phyloP scores from a whole-genome alignment of 2,797 vertebrate species.

The Eupleurogrammus muticus region DNA sequence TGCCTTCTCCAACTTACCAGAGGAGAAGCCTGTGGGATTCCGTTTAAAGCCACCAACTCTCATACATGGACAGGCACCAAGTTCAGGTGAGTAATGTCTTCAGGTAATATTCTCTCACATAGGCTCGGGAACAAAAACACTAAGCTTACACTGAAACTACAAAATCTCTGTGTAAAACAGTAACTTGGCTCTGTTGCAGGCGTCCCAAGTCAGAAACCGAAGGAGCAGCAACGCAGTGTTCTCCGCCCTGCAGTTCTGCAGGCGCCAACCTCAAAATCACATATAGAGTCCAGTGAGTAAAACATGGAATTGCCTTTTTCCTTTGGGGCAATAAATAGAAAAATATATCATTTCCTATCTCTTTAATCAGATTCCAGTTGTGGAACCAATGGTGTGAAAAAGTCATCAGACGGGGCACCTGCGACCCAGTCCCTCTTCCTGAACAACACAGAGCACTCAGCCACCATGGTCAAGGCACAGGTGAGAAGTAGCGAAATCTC shows the following conservation, averaged over 20 bases:
- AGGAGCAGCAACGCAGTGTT: conserved; percentile 97
- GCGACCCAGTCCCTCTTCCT: conserved; percentile 77
- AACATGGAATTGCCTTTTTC: conserved; percentile 18
- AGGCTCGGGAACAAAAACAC: neutral
- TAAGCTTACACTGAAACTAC: neutral
- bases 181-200: conserved; percentile 84
- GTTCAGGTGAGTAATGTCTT: conserved; percentile 86
- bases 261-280: conserved; percentile 91
- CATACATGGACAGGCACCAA: conserved; percentile 97
- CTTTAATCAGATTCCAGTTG: conserved; percentile 89
- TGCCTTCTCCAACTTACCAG: conserved; percentile 75
- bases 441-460: conserved; percentile 85
- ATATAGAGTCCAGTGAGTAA: conserved; percentile 90
- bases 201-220: conserved; percentile 97
- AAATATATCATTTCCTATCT: conserved; percentile 20
- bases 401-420: conserved; percentile 79
- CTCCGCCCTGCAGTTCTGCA: conserved; percentile 96
- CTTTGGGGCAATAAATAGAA: neutral
- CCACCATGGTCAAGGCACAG: conserved; percentile 74
- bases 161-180: neutral
- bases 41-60: conserved; percentile 97
- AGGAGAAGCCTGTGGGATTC: conserved; percentile 97
- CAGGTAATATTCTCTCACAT: conserved; percentile 1
- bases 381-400: conserved; percentile 95
- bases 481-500: conserved; percentile 61